A percentile compares a stretch with the other conserved stretches of the same genome.
phyloP scores from a whole-genome alignment of 2,797 vertebrate genomes.

The Lates japonicus region DNA sequence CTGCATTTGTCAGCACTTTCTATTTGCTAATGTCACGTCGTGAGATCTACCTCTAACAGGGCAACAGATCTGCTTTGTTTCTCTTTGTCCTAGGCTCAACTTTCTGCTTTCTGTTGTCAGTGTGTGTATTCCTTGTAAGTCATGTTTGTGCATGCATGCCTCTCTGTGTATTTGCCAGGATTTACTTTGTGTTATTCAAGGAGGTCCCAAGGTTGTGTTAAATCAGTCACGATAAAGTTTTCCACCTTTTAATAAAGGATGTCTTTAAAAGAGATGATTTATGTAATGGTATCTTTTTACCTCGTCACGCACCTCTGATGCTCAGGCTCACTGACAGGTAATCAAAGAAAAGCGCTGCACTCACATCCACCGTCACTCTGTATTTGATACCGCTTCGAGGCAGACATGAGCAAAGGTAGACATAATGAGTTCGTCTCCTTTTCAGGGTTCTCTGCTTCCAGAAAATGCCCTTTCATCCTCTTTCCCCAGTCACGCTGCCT shows the following conservation, averaged over 20 bases:
- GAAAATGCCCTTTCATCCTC: conserved; percentile 36
- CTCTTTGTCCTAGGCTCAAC: conserved; percentile 59
- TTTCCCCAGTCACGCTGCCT: conserved; percentile 24
- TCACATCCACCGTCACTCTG: conserved; percentile 71
- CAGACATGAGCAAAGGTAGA: conserved; percentile 63
- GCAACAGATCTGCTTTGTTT: conserved; percentile 50
- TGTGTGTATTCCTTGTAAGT: conserved; percentile 48
- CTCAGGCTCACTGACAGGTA: conserved; percentile 70
- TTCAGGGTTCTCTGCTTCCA: conserved; percentile 29
- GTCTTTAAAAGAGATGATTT: conserved; percentile 70
- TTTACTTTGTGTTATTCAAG: conserved; percentile 56
- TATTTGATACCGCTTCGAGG: conserved; percentile 73
- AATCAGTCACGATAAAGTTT: conserved; percentile 48
- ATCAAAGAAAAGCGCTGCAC: conserved; percentile 70
- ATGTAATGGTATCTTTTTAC: conserved; percentile 73
- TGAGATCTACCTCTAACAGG: conserved; percentile 28
- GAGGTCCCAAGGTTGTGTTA: conserved; percentile 39
- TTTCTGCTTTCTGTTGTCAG: conserved; percentile 63
- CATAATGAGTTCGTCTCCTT: conserved; percentile 60
- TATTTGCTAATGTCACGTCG: conserved; percentile 40
- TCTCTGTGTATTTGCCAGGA: conserved; percentile 28
- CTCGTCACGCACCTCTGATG: conserved; percentile 65
- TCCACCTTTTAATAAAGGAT: conserved; percentile 47
- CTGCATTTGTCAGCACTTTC: conserved; percentile 48
- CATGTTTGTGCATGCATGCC: conserved; percentile 24